Percentiles rank a stretch among this genome's conserved stretches.
phyloP scores from a whole-genome alignment of 30 jellyfish, hydroid and myxozoan species.

The Phacellophora camtschatica region DNA sequence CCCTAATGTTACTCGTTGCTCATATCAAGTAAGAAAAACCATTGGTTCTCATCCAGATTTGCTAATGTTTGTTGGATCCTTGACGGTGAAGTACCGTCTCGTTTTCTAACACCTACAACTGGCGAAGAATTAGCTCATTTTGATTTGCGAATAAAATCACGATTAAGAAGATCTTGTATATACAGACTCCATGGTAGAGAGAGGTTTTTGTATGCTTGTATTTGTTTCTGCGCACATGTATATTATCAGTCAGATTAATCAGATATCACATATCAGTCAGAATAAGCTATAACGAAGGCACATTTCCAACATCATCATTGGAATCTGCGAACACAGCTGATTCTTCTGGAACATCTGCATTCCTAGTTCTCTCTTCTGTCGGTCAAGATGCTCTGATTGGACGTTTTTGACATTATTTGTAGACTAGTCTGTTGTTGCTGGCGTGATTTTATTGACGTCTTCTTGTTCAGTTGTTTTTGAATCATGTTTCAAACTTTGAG shows the following conservation, averaged over 20 bases:
- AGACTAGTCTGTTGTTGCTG: not conserved
- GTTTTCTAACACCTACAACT: constrained; percentile 44
- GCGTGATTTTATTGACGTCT: not conserved
- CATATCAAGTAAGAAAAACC: constrained; percentile 60
- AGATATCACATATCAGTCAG: too few species aligned
- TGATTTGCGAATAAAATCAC: not conserved
- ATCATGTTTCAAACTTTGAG: not conserved
- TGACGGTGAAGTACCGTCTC: constrained; percentile 42
- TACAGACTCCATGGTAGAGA: not conserved
- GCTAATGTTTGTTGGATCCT: constrained; percentile 30
- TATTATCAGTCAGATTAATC: constrained; percentile 1
- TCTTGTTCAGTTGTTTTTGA: not conserved
- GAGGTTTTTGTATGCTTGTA: too few species aligned
- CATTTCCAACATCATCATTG: constrained; percentile 7
- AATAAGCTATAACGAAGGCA: not conserved
- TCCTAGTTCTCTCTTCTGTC: not conserved
- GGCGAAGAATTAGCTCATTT: constrained; percentile 1
- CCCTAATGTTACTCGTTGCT: constrained; percentile 69
- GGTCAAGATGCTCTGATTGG: not conserved
- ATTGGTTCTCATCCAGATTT: constrained; percentile 42
- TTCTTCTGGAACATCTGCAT: not conserved
- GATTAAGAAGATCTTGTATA: not conserved
- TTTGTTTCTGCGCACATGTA: not conserved
- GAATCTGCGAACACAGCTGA: not conserved
- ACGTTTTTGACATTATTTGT: not conserved